Conservation (phyloP, 1,140 invertebrate species). For the Coenobita brevimanus region DNA sequence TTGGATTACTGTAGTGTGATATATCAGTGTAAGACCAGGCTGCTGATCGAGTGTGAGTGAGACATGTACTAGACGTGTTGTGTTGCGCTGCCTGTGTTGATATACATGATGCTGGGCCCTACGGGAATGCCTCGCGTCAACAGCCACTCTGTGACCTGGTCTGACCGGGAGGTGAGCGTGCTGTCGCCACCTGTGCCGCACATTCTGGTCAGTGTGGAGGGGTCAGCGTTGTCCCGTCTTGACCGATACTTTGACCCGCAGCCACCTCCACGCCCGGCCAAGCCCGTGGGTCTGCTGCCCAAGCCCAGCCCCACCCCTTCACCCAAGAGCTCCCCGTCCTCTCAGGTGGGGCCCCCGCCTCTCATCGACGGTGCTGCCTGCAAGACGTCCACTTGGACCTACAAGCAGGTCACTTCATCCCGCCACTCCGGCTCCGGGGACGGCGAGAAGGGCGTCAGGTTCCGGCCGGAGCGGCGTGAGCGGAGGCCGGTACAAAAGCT, state of each 20-base stretch:
- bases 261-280: constrained; percentile 58
- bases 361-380: constrained; percentile 67
- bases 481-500: constrained; percentile 59
- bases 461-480: constrained; percentile 64
- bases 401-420: constrained; percentile 66
- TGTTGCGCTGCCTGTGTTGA: background rate
- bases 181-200: constrained; percentile 59
- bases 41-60: background rate
- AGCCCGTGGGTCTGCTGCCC: constrained; percentile 51
- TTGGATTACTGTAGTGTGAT: background rate
- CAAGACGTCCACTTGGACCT: constrained; percentile 70
- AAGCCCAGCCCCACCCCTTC: constrained; percentile 21
- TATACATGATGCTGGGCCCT: constrained; percentile 55
- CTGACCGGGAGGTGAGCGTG: constrained; percentile 60
- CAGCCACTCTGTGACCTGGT: constrained; percentile 66
- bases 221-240: constrained; percentile 58
- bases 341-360: constrained; percentile 32
- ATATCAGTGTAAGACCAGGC: background rate
- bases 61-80: constrained; percentile 31
- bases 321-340: constrained; percentile 17
- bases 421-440: constrained; percentile 51
- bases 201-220: constrained; percentile 53
- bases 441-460: constrained; percentile 61
- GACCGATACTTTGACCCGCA: constrained; percentile 69
- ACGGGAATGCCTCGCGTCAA: constrained; percentile 54